Conservation (phyloP, 2,113 vertebrate species). For the Tricholaema leucomelas region DNA sequence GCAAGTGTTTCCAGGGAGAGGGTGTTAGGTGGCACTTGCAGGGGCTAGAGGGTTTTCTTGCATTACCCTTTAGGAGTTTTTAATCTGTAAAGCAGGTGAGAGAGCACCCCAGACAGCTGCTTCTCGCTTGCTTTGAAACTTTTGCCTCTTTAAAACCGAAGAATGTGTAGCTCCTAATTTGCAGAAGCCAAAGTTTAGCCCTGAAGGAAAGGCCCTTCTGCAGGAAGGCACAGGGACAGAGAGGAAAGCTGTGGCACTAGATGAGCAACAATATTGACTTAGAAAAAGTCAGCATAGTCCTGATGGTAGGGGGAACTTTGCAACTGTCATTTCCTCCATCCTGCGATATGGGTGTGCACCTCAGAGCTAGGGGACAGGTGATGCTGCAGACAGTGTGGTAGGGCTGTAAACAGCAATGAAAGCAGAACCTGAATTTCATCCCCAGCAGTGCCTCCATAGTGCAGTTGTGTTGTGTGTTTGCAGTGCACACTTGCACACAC, state of each 20-base stretch:
- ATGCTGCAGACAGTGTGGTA: neutral
- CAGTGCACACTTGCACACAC: accelerated
- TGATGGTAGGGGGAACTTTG: neutral
- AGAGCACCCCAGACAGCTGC: neutral
- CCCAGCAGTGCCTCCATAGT: accelerated
- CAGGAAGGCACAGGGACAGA: neutral
- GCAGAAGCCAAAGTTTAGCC: neutral
- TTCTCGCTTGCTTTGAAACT: neutral
- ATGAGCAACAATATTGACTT: neutral
- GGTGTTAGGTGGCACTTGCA: neutral
- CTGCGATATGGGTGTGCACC: accelerated
- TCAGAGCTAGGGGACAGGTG: accelerated
- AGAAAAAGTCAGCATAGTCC: neutral
- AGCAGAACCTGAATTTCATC: neutral
- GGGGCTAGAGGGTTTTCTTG: neutral
- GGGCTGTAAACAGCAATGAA: neutral
- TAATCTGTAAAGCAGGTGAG: neutral
- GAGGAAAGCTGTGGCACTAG: neutral
- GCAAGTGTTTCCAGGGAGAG: neutral
- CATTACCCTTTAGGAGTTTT: neutral
- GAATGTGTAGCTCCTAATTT: neutral
- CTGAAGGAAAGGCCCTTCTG: neutral
- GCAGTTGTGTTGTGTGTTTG: neutral
- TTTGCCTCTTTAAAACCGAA: neutral
- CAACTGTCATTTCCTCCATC: neutral